phyloP scores from a whole-genome alignment of 2,888 invertebrate genomes.

The Lamellibrachia columna region DNA sequence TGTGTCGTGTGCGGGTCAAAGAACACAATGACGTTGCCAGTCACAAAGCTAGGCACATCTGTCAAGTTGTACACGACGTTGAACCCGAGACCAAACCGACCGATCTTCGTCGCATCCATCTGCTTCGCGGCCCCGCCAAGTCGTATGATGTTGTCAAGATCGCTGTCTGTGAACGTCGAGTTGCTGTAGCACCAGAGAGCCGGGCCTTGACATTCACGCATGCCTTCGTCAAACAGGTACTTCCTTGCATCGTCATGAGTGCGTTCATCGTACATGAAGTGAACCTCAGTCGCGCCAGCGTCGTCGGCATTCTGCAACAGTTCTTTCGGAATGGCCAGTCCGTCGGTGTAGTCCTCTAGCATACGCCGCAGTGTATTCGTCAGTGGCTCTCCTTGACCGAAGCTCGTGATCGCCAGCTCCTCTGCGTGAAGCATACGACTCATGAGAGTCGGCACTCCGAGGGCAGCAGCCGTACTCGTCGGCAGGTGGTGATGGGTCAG shows the following conservation, averaged over 20 bases:
- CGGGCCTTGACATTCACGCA: slow-evolving; percentile 58
- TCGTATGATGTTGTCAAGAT: slow-evolving; percentile 55
- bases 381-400: slow-evolving; percentile 54
- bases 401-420: slow-evolving; percentile 42
- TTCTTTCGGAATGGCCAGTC: slow-evolving; percentile 57
- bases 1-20: slow-evolving; percentile 60
- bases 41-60: slow-evolving; percentile 60
- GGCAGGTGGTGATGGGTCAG: slow-evolving; percentile 49
- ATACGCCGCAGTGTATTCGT: slow-evolving; percentile 48
- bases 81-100: slow-evolving; percentile 58
- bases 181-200: slow-evolving; percentile 62
- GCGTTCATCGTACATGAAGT: slow-evolving; percentile 56
- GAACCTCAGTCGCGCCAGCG: slow-evolving; percentile 44
- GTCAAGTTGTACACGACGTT: slow-evolving; percentile 63
- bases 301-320: slow-evolving; percentile 61
- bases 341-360: slow-evolving; percentile 55
- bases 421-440: slow-evolving; percentile 48
- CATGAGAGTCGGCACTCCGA: slow-evolving; percentile 51
- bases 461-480: slow-evolving; percentile 44
- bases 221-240: slow-evolving; percentile 50
- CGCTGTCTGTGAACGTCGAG: slow-evolving; percentile 55
- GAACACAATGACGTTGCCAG: slow-evolving; percentile 54
- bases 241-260: slow-evolving; percentile 44
- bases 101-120: slow-evolving; percentile 6
- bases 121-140: neutral